Percentiles rank a stretch among this genome's conserved stretches.
Evolutionary conservation across 2,888 invertebrate genomes (phyloP).

Genomic region (Synanthedon myopaeformis): DNA sequence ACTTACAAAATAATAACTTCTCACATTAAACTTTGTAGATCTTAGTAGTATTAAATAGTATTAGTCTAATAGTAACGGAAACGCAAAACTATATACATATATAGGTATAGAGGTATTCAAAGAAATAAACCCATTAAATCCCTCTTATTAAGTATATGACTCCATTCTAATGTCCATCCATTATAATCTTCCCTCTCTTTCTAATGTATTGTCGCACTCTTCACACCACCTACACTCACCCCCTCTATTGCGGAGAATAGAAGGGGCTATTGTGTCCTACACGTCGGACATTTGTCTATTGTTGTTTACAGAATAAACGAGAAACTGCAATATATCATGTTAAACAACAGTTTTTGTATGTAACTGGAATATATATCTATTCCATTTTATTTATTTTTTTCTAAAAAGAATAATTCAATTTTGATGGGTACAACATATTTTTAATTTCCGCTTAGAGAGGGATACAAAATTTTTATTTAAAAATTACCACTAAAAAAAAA

Average conservation of each 20-base stretch:
- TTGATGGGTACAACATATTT: too few species aligned
- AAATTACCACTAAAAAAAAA: too few species aligned
- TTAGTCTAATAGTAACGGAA: too few species aligned
- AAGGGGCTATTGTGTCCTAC: conserved; percentile 26
- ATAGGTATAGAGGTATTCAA: background rate
- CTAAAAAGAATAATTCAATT: background rate
- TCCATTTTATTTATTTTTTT: background rate
- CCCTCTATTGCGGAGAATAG: conserved; percentile 19
- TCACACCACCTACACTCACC: conserved; percentile 28
- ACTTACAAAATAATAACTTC: too few species aligned
- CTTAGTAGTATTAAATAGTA: too few species aligned
- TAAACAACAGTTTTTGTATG: background rate
- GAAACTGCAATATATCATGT: background rate
- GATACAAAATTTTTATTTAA: too few species aligned
- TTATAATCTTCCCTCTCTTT: conserved; percentile 23
- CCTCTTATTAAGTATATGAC: conserved; percentile 12
- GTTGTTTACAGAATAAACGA: conserved; percentile 3
- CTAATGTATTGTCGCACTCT: conserved; percentile 13
- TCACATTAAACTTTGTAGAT: too few species aligned
- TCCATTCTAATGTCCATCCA: conserved; percentile 50
- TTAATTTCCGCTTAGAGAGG: too few species aligned
- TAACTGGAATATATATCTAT: background rate
- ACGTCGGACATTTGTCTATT: conserved; percentile 14
- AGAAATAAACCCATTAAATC: background rate
- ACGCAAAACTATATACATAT: conserved; percentile 1